Conservation (phyloP, 2,113 vertebrate species). For the Grammomys surdaster region DNA sequence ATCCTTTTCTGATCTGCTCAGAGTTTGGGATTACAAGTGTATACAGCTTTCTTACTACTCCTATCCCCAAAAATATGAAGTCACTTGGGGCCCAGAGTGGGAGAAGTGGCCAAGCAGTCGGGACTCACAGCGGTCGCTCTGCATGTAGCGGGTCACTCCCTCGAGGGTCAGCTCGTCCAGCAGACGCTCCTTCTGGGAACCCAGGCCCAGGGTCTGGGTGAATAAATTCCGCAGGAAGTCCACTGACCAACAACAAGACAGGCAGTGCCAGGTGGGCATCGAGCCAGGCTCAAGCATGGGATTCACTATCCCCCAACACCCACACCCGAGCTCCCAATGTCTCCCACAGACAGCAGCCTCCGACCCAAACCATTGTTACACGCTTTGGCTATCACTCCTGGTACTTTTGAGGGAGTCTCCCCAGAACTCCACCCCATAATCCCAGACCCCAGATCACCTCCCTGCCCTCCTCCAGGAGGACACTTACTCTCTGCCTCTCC, state of each 20-base stretch:
- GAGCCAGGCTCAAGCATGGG: background rate
- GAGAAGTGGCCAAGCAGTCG: background rate
- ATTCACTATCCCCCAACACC: background rate
- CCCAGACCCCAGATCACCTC: rapidly evolving
- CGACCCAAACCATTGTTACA: background rate
- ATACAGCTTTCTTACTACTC: background rate
- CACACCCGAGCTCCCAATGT: background rate
- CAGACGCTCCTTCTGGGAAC: conserved; percentile 89
- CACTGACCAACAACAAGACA: conserved; percentile 86
- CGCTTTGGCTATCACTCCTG: background rate
- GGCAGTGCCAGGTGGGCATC: background rate
- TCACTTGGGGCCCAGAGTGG: background rate
- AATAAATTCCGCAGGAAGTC: conserved; percentile 94
- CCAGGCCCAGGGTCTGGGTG: conserved; percentile 91
- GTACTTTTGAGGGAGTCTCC: background rate
- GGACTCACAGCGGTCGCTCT: conserved; percentile 91
- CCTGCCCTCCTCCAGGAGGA: background rate
- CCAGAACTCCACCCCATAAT: background rate
- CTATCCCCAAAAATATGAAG: background rate
- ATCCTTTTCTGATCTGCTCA: background rate
- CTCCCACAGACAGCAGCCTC: background rate
- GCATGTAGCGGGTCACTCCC: conserved; percentile 91
- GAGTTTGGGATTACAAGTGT: background rate
- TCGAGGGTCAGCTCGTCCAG: conserved; percentile 93
- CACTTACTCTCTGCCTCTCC: conserved; percentile 90